These are phyloP conservation scores for Chiroxiphia lanceolata DNA, from an alignment of 2,797 vertebrate species.

Conservation along the genomic window DNA sequence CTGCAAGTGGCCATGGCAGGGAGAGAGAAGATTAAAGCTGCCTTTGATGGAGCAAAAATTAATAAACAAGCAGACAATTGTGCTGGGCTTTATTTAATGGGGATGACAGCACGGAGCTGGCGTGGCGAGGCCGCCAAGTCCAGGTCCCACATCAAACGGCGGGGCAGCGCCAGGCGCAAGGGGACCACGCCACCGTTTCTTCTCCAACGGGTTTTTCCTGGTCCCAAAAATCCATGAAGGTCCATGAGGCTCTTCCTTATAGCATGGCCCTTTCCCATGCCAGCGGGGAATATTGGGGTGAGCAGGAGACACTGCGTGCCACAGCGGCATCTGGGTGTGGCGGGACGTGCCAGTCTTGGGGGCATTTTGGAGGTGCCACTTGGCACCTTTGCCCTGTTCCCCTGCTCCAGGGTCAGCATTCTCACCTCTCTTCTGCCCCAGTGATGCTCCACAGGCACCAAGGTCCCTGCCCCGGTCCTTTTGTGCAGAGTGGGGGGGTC, in stretches of 20 bases:
- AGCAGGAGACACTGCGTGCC: background rate
- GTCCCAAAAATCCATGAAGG: background rate
- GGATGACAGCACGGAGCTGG: background rate
- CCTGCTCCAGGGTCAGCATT: background rate
- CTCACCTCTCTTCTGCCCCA: background rate
- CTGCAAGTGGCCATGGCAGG: background rate
- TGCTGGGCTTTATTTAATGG: background rate
- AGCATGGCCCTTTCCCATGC: background rate
- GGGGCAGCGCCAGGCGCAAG: background rate
- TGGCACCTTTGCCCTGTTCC: background rate
- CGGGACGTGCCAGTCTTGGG: accelerated
- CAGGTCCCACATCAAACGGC: background rate
- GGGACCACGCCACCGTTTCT: background rate
- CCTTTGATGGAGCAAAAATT: constrained; percentile 31
- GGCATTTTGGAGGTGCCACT: background rate
- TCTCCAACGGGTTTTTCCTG: background rate
- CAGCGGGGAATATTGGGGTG: accelerated
- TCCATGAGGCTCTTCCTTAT: background rate
- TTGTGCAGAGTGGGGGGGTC: background rate
- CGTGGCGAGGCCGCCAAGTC: background rate
- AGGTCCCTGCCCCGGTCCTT: background rate
- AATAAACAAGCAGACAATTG: constrained; percentile 16
- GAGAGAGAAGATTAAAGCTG: constrained; percentile 40
- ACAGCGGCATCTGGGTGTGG: accelerated
- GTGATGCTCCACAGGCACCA: background rate